Base-by-base conservation (phyloP, 92 coral and sea anemone genomes). In the Epizoanthus ramosus region DNA sequence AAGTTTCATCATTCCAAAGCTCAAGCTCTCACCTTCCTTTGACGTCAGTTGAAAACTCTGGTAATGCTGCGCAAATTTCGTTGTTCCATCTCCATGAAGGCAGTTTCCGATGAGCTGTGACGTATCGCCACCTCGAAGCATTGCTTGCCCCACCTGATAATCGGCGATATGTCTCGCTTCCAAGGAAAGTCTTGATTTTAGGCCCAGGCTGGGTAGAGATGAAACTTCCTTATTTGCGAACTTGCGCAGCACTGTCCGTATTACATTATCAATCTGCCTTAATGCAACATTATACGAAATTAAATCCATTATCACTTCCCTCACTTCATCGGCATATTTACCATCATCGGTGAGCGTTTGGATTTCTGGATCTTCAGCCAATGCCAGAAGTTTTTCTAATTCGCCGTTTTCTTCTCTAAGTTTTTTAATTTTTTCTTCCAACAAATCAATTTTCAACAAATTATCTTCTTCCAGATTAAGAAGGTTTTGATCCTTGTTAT, bases 21-120 rank as follows among this genome's bases (percentile, higher is more conserved):
- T 41, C 45, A 41, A 41, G 45, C 45, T 41, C 8, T 41, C 45
- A 7, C 45, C 45, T 41, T 41, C 73, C 22, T 13, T 35, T 12
- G 73, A 31, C 57, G 75, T 70, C 16, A 70, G 3, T 70, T 70
- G 57, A n/a, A 71, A 71, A 71, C 75, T 71, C 18, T 71, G 75
- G 37, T 71, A 71, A 45, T 71, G 75, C 75, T 71, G 75, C 6
- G 75, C 58, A n/a, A 71, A 71, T 71, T n/a, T 71, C 6, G 75
- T 71, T n/a, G 75, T 71, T 0, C 76, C 76, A 72, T 72, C 60
- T 72, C 76, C 76, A 72, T 72, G 76, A 17, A 72, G 8, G 61
- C 76, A 72, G 76, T 72, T 72, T 19, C 60, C 76, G 21, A 72
- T 72, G 22, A 72, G 76, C 76, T 72, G n/a, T 72, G 76, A 72